These are phyloP conservation scores for Fregetta grallaria DNA, from an alignment of 2,113 vertebrate species.

Conservation along the genomic window DNA sequence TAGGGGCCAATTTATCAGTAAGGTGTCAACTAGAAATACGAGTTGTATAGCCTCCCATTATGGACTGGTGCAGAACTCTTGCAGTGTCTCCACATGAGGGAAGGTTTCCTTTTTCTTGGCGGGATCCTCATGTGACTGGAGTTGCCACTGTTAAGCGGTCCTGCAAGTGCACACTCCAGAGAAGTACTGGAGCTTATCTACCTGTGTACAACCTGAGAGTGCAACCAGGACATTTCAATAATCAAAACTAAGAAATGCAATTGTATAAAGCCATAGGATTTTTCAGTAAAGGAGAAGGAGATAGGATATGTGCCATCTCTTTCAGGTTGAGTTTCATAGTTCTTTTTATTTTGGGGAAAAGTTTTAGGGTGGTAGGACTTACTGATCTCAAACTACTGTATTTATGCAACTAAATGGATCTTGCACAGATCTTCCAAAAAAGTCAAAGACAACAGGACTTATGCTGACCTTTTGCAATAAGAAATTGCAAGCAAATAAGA, in stretches of 20 bases:
- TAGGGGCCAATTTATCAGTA: neutral
- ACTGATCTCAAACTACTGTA: neutral
- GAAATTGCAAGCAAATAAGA: neutral
- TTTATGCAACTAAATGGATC: neutral
- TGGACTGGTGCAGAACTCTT: neutral
- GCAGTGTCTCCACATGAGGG: neutral
- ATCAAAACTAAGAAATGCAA: neutral
- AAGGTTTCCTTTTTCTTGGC: neutral
- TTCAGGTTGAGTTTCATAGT: neutral
- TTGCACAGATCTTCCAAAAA: neutral
- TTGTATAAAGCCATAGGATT: neutral
- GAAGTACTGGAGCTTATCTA: neutral
- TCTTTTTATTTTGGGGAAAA: neutral
- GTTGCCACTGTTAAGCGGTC: neutral
- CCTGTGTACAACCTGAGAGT: neutral
- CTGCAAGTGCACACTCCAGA: neutral
- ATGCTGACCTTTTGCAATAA: neutral
- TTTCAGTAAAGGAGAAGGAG: neutral
- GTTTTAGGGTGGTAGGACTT: neutral
- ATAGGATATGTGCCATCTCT: neutral
- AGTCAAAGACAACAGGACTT: neutral
- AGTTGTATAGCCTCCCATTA: neutral
- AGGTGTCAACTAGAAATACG: neutral
- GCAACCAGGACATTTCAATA: neutral
- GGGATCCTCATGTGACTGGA: neutral